Evolutionary conservation across 2,888 invertebrate genomes (phyloP).

Genomic region (Tenthredo amoena): DNA sequence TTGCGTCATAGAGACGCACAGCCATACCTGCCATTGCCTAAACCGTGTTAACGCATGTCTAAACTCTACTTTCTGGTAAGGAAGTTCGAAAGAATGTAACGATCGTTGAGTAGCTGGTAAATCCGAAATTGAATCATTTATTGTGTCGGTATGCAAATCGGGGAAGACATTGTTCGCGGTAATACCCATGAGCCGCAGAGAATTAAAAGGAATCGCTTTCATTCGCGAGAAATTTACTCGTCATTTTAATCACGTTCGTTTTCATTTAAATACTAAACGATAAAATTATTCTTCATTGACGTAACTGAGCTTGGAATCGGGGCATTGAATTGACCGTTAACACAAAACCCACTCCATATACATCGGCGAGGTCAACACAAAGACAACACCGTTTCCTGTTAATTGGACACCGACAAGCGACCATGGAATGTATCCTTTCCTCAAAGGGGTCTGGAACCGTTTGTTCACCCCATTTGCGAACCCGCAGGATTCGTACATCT

Average conservation of each 20-base stretch:
- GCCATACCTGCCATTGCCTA: neutral
- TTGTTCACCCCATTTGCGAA: neutral
- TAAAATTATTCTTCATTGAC: neutral
- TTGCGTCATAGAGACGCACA: neutral
- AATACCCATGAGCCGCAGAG: neutral
- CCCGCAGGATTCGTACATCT: neutral
- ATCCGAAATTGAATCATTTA: neutral
- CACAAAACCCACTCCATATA: neutral
- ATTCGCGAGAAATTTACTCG: neutral
- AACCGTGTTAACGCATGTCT: neutral
- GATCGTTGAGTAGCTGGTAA: neutral
- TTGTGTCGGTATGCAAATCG: neutral
- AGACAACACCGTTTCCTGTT: slow-evolving; percentile 28
- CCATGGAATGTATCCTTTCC: slow-evolving; percentile 25
- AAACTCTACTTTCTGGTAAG: neutral
- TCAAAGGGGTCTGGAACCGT: neutral
- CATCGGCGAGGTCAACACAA: neutral
- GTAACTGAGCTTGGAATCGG: slow-evolving; percentile 15
- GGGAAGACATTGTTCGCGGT: neutral
- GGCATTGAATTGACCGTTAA: neutral
- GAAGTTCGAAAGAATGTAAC: neutral
- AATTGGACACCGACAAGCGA: slow-evolving; percentile 44
- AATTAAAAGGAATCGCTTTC: neutral
- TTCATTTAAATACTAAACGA: neutral
- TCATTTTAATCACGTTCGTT: neutral